phyloP scores from a whole-genome alignment of 1,140 invertebrate species.

The Nylanderia fulva region DNA sequence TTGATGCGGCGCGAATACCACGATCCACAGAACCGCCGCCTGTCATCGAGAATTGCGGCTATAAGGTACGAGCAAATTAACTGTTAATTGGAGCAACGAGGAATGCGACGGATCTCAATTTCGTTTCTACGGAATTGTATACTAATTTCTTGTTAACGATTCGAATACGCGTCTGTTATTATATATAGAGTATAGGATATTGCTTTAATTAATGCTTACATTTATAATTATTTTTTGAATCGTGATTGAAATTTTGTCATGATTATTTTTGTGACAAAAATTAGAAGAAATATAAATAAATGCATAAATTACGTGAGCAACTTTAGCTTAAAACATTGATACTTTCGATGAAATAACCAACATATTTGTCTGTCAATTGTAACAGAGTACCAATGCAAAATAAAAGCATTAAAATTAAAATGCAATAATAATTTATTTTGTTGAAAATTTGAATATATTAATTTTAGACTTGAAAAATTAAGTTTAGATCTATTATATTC shows the following conservation, averaged over 20 bases:
- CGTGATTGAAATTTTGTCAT: neutral
- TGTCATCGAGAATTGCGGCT: conserved; percentile 66
- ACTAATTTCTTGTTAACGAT: neutral
- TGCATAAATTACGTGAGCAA: neutral
- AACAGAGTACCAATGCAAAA: neutral
- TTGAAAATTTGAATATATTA: too few relatives aligned
- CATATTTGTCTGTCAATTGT: too few relatives aligned
- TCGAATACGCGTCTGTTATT: neutral
- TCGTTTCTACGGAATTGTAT: neutral
- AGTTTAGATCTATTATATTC: too few relatives aligned
- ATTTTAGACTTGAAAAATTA: too few relatives aligned
- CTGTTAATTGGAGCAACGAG: neutral
- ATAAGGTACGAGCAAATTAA: conserved; percentile 67
- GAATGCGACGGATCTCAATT: neutral
- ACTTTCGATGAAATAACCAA: neutral
- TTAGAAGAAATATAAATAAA: neutral
- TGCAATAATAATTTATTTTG: neutral
- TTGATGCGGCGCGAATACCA: conserved; percentile 60
- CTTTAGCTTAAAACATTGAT: neutral
- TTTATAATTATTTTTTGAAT: neutral
- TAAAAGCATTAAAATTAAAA: neutral
- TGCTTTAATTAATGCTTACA: neutral
- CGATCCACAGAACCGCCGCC: neutral
- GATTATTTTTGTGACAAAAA: neutral
- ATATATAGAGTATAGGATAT: neutral